Base-by-base conservation (phyloP, 1,140 invertebrate species). In the Gryllus bimaculatus region DNA sequence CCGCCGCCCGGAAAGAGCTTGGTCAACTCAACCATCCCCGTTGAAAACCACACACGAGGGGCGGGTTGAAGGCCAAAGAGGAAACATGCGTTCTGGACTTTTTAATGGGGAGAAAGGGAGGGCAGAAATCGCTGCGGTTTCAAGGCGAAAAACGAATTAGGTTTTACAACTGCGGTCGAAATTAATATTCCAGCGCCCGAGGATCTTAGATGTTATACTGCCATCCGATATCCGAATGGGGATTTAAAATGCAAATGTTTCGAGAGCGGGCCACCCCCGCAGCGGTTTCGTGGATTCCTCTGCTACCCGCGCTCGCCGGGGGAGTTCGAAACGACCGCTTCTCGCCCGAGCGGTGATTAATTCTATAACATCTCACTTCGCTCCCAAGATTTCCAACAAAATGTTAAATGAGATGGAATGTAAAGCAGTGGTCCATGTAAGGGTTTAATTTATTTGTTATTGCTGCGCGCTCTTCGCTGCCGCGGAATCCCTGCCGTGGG, bases 391-490 rank as follows among this genome's bases (percentile, higher is more conserved):
- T 66, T 66, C 54, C 54, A 66, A 66, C 54, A 66, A 66, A 66
- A 13, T 10, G 54, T 66, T 66, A 66, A 66, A 66, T 66, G 54
- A 66, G 54, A 66, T 66, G 54, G 54, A 66, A 66, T 66, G 7
- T 66, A 66, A 66, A 66, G 54, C 54, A 66, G 54, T 66, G 54
- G 54, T 66, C 18, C 54, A 18, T 66, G 54, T 66, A 66, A 66
- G 18, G 54, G 54, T 66, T 66, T 66, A 66, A 66, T 66, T 66
- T 66, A 66, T 66, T 66, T 66, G 54, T 66, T 66, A 66, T 66
- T 66, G 54, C 54, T 66, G 54, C 26, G 54, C 10, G 18, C 54
- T 18, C 18, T 66, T 66, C 54, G 10, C 54, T 66, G 54, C 18
- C 18, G 10, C 18, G 26, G 26, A 5, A 39, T 39, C 26, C 26